These are phyloP conservation scores for Amblyjoppa fuscipennis DNA, from an alignment of 2,888 invertebrate genomes.

Conservation along the genomic window DNA sequence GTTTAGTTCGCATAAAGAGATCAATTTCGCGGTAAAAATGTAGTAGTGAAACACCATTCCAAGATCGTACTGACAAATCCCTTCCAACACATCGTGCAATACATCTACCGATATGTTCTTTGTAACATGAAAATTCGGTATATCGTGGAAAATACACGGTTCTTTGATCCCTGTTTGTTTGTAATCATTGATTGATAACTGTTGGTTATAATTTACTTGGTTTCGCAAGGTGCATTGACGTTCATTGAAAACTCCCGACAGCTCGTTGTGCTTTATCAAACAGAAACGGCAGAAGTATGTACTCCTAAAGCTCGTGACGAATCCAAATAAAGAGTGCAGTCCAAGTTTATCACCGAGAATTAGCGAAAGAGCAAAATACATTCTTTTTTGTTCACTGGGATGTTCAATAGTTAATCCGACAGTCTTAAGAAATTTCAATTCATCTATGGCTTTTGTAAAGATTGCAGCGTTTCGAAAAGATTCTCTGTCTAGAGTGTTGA, in stretches of 20 bases:
- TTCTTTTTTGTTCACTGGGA: conserved; percentile 34
- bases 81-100: conserved; percentile 46
- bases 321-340: conserved; percentile 66
- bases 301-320: conserved; percentile 64
- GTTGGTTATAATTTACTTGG: conserved; percentile 53
- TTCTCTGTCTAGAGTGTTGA: conserved; percentile 59
- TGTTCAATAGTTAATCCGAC: conserved; percentile 58
- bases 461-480: conserved; percentile 56
- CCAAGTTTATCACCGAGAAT: conserved; percentile 72
- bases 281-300: conserved; percentile 70
- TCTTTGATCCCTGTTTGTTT: conserved; percentile 49
- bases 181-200: conserved; percentile 26
- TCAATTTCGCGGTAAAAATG: conserved; percentile 54
- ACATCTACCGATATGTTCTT: conserved; percentile 38
- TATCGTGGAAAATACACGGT: conserved; percentile 45
- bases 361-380: conserved; percentile 60
- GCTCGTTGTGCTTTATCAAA: conserved; percentile 46
- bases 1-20: conserved; percentile 46
- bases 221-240: conserved; percentile 59
- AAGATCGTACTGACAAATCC: conserved; percentile 46
- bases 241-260: conserved; percentile 57
- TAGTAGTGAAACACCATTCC: conserved; percentile 62
- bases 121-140: conserved; percentile 49
- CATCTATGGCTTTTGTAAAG: conserved; percentile 64
- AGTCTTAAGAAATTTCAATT: conserved; percentile 59